Evolutionary conservation across 2,113 vertebrate species (phyloP).

Genomic region (Danio rerio): DNA sequence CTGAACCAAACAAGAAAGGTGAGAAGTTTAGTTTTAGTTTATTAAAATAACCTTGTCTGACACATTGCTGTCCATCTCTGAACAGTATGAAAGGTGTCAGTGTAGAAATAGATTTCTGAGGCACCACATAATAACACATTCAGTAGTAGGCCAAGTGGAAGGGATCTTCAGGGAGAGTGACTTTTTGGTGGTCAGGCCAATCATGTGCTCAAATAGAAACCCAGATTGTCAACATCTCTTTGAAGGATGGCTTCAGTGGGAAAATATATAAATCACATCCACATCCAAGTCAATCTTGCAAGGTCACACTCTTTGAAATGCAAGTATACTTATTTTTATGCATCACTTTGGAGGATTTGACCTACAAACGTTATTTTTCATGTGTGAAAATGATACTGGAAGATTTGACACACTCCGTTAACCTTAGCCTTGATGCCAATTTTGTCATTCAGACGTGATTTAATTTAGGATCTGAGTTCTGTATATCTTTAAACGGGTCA

Average conservation of each 20-base stretch:
- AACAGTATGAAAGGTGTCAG: background rate
- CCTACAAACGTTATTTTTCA: background rate
- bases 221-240: background rate
- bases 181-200: background rate
- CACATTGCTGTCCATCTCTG: background rate
- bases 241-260: constrained; percentile 3
- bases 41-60: too few relatives aligned
- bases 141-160: background rate
- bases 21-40: too few relatives aligned
- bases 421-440: background rate
- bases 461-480: background rate
- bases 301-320: constrained; percentile 27
- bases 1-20: too few relatives aligned
- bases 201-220: constrained; percentile 5
- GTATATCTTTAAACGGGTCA: background rate
- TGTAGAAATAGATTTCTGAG: background rate
- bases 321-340: constrained; percentile 4
- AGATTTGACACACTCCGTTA: background rate
- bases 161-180: background rate
- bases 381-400: background rate
- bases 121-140: background rate
- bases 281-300: background rate
- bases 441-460: background rate
- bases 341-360: background rate
- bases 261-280: background rate